A percentile compares a stretch with the other conserved stretches of the same genome.
Evolutionary conservation across 2,113 vertebrate species (phyloP).

Genomic region (Anarhynchus alexandrinus): DNA sequence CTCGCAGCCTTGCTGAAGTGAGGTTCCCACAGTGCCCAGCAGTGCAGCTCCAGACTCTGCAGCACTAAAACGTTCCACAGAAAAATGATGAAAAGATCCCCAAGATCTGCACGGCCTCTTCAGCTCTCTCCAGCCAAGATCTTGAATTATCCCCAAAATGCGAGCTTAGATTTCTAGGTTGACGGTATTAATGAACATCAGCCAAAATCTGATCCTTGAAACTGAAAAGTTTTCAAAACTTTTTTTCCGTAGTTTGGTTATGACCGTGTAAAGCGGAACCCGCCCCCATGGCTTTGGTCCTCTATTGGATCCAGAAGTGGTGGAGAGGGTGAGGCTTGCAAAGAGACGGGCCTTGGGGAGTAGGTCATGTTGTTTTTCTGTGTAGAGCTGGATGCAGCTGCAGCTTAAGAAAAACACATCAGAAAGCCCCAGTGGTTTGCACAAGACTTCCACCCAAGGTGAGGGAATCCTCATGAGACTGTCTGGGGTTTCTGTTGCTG

Average conservation of each 20-base stretch:
- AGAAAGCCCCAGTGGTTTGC: not conserved
- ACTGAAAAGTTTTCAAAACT: not conserved
- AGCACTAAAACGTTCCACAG: not conserved
- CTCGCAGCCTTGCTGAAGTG: not conserved
- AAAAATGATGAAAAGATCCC: not conserved
- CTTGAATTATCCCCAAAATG: not conserved
- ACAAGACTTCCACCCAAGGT: slow-evolving; percentile 38
- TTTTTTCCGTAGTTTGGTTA: not conserved
- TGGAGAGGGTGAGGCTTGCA: not conserved
- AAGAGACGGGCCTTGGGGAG: not conserved
- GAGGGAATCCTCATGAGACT: not conserved
- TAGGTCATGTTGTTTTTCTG: not conserved
- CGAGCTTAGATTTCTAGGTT: not conserved
- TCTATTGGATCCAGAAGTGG: not conserved
- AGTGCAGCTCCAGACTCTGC: not conserved
- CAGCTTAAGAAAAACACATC: slow-evolving; percentile 19
- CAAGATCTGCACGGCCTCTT: not conserved
- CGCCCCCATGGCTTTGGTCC: not conserved
- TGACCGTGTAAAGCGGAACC: not conserved
- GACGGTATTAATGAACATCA: not conserved
- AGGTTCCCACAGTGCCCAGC: not conserved
- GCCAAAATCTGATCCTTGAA: not conserved
- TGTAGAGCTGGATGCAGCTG: slow-evolving; percentile 30
- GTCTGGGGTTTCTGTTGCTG: not conserved
- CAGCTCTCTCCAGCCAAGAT: not conserved